These are phyloP conservation scores for Oenanthe oenanthe DNA, from an alignment of 2,113 vertebrate species.

Conservation along the genomic window DNA sequence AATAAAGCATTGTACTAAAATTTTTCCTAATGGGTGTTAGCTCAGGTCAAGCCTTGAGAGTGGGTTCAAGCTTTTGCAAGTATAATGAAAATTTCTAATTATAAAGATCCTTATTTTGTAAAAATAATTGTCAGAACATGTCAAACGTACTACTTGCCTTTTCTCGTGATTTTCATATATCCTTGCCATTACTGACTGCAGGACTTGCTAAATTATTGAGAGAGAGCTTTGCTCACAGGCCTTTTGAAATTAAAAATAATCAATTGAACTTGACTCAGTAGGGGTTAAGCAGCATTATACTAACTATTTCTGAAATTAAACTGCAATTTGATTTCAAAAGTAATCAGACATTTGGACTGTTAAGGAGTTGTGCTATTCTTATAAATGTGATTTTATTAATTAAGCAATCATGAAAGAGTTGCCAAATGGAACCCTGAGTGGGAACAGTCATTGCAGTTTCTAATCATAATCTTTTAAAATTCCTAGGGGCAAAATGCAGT, in stretches of 20 bases:
- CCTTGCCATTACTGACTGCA: neutral
- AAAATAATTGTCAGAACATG: neutral
- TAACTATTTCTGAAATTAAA: slow-evolving; percentile 50
- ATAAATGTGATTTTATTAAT: slow-evolving; percentile 70
- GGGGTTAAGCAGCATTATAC: slow-evolving; percentile 23
- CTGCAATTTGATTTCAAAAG: slow-evolving; percentile 50
- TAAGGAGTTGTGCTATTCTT: slow-evolving; percentile 35
- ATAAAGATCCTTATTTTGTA: neutral
- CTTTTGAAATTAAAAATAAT: slow-evolving; percentile 10
- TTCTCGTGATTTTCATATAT: neutral
- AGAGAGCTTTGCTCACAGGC: neutral
- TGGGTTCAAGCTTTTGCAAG: neutral
- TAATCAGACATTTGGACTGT: slow-evolving; percentile 51
- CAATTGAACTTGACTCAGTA: neutral
- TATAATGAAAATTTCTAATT: neutral
- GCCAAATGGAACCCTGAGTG: slow-evolving; percentile 33
- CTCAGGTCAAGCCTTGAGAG: neutral
- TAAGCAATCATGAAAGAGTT: slow-evolving; percentile 66
- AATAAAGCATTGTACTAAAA: neutral
- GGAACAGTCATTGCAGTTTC: slow-evolving; percentile 49
- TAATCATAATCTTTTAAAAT: slow-evolving; percentile 41
- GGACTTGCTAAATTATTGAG: neutral
- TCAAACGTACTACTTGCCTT: neutral
- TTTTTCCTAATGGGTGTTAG: neutral
- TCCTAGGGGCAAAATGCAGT: neutral